Conservation (phyloP, 2,113 vertebrate genomes). For the Varanus komodoensis region DNA sequence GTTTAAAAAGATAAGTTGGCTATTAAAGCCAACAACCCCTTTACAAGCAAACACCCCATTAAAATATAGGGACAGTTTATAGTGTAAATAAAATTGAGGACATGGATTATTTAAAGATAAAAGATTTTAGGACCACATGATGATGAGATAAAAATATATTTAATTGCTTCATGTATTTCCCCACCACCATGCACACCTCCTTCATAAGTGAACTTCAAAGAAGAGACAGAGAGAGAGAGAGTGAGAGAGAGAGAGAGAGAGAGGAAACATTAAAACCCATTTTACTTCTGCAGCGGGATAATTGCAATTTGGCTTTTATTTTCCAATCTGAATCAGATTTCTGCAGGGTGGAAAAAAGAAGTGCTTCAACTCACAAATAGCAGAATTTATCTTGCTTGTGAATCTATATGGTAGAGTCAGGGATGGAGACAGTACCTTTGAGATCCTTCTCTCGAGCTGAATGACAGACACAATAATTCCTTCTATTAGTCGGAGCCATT, state of each 20-base stretch:
- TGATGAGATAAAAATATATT: constrained; percentile 73
- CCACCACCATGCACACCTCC: constrained; percentile 12
- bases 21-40: constrained; percentile 85
- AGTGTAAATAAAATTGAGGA: constrained; percentile 81
- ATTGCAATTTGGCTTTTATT: constrained; percentile 70
- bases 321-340: constrained; percentile 73
- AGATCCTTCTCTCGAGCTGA: constrained; percentile 75
- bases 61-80: constrained; percentile 85
- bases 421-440: constrained; percentile 75
- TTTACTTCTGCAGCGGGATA: constrained; percentile 71
- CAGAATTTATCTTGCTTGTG: constrained; percentile 70
- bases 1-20: constrained; percentile 83
- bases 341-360: constrained; percentile 22
- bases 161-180: constrained; percentile 64
- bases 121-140: constrained; percentile 76
- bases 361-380: constrained; percentile 65
- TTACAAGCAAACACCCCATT: constrained; percentile 86
- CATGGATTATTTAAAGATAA: constrained; percentile 86
- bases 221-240: constrained; percentile 65
- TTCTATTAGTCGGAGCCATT: constrained; percentile 79
- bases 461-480: constrained; percentile 80
- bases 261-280: constrained; percentile 68
- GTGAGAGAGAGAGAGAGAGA: too few relatives aligned
- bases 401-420: constrained; percentile 69
- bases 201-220: constrained; percentile 76